Evolutionary conservation across 1,140 invertebrate genomes (phyloP), one percentile per base, ranked within the genome.

Genomic region (Heliconius hewitsoni): DNA sequence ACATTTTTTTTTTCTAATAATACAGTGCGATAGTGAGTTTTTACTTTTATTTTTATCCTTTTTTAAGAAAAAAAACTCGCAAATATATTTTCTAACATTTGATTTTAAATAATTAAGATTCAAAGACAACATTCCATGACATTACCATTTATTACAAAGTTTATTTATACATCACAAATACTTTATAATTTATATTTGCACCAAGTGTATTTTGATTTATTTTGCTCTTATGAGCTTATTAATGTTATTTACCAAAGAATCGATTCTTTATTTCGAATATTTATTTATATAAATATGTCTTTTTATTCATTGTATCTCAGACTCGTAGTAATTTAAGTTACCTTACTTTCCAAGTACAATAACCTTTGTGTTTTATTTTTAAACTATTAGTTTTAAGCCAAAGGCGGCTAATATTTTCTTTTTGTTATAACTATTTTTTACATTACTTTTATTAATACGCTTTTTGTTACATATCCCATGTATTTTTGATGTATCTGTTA

Each of bases 191-290:
- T 39, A 57, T 57, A 23, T 74, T 74, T 57, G 73, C 52, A 74
- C 73, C 11, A 74, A 55, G 50, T 74, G 52, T 73, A 34, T 37
- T 74, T 57, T 57, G 55, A 57, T 57, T 55, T 74, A 57, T 9
- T n/a, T 57, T n/a, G n/a, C 74, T 75, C 74, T 75, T 42, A 42
- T 66, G 74, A 75, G 74, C 46, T 50, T 19, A 66, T 60, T 66
- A 27, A 55, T 66, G 19, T 55, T 39, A 23, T 66, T n/a, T 66
- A 75, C 74, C 74, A 75, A 75, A 75, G 74, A 75, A 16, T 27
- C 8, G 3, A 8, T 57, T 57, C 8, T 55, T 9, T 52, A 18
- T 57, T 66, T 46, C 42, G 11, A 46, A 46, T 66, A 66, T 66
- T 66, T 66, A 27, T n/a, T 23, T 23, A 23, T 23, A 27, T 30